Percentiles rank a stretch among this genome's conserved stretches.
Evolutionary conservation across 1,140 invertebrate species (phyloP).

Genomic region (Aplysia californica): DNA sequence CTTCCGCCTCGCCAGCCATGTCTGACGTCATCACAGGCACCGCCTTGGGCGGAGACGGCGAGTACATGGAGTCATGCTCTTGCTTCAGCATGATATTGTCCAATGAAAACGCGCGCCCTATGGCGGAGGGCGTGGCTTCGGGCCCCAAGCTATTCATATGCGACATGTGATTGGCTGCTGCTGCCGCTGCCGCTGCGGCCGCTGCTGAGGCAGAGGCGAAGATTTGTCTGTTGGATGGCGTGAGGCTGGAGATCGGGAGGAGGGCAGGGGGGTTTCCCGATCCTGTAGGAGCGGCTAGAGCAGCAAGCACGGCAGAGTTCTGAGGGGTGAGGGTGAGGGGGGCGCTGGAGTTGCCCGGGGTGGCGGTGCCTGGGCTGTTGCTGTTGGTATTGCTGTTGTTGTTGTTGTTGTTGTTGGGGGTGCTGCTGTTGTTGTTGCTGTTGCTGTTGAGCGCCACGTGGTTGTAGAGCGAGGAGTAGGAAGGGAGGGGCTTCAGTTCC

Average conservation of each 20-base stretch:
- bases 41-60: slow-evolving; percentile 41
- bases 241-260: slow-evolving; percentile 35
- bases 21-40: slow-evolving; percentile 31
- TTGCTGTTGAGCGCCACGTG: background rate
- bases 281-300: slow-evolving; percentile 23
- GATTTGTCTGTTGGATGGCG: slow-evolving; percentile 18
- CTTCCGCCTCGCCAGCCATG: slow-evolving; percentile 25
- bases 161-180: slow-evolving; percentile 24
- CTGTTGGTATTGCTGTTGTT: background rate
- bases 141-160: background rate
- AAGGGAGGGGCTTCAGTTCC: background rate
- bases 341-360: slow-evolving; percentile 5
- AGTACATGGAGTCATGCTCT: slow-evolving; percentile 33
- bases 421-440: background rate
- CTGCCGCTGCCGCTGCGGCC: background rate
- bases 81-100: slow-evolving; percentile 34
- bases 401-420: too few relatives aligned
- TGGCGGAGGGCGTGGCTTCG: background rate
- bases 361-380: slow-evolving; percentile 12
- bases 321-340: background rate
- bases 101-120: slow-evolving; percentile 25
- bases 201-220: background rate
- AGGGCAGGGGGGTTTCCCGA: slow-evolving; percentile 16
- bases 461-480: slow-evolving; percentile 15
- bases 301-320: slow-evolving; percentile 34